phyloP scores from a whole-genome alignment of 2,888 invertebrate genomes.

The Danaus chrysippus region DNA sequence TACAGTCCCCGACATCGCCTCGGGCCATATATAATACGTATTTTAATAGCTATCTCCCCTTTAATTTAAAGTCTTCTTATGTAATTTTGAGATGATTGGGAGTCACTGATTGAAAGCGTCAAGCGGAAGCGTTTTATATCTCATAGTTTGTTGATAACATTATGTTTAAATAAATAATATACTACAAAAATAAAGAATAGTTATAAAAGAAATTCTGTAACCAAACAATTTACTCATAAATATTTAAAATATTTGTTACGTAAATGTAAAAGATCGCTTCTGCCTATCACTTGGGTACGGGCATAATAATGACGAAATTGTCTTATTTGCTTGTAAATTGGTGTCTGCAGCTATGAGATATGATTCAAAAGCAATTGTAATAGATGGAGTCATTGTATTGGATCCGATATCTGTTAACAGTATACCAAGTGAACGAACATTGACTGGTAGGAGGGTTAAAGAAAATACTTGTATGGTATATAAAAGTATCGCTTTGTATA shows the following conservation, averaged over 20 bases:
- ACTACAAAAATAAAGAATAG: neutral
- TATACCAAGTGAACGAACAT: slow-evolving; percentile 7
- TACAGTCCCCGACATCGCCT: slow-evolving; percentile 35
- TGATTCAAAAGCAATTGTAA: slow-evolving; percentile 31
- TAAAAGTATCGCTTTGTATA: neutral
- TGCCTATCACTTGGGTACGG: slow-evolving; percentile 11
- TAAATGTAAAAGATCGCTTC: slow-evolving; percentile 11
- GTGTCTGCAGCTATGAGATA: slow-evolving; percentile 36
- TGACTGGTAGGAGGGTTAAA: neutral
- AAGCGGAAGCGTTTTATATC: slow-evolving; percentile 16
- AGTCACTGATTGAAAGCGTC: neutral
- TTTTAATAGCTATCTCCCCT: slow-evolving; percentile 47
- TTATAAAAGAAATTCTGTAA: neutral
- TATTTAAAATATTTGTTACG: neutral
- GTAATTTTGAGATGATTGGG: slow-evolving; percentile 7
- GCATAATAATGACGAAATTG: slow-evolving; percentile 38
- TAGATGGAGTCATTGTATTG: slow-evolving; percentile 23
- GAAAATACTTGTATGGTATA: neutral
- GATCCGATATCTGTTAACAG: slow-evolving; percentile 23
- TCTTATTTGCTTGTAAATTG: slow-evolving; percentile 45
- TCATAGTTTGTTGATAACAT: slow-evolving; percentile 1
- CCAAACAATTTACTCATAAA: neutral
- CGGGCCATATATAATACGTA: slow-evolving; percentile 43
- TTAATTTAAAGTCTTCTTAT: slow-evolving; percentile 21
- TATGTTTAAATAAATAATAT: neutral